Evolutionary conservation across 1,140 invertebrate genomes (phyloP), one percentile per base, ranked within the genome.

Genomic region (Bicyclus anynana): DNA sequence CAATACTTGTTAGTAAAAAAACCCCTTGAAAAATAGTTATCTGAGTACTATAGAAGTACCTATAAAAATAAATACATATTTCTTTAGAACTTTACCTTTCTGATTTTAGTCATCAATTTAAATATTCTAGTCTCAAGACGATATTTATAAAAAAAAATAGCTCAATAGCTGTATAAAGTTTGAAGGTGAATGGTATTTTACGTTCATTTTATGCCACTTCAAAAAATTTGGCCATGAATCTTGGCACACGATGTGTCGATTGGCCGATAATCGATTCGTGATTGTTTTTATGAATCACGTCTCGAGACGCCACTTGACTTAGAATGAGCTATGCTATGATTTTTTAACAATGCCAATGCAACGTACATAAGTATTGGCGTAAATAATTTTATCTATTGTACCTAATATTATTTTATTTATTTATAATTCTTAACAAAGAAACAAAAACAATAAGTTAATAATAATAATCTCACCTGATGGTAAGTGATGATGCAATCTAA

Each of bases 271-370:
- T 59, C 57, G 42, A 59, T 59, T 59, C 44, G 44, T 49, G 33
- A 59, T 59, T 59, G 50, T 59, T 59, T 47, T 47, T 59, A 47
- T 59, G 56, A 59, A 52, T 59, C 56, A 59, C 48, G 27, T 50
- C 23, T 21, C 42, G 23, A 37, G 52, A 33, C 37, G 53, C 46
- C 40, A 44, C 55, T 58, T 35, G 35, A 58, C 37, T 46, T 58
- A 21, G 20, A 38, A 58, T 16, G 16, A 10, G 37, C 14, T 5
- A 7, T 40, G 5, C 13, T 13, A n/a, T n/a, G n/a, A 12, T 35
- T 2, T 12, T 10, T 16, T 40, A 12, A 33, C 10, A 12, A 33
- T n/a, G 10, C n/a, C 10, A 12, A 10, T 10, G n/a, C 29, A 33
- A 4, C 2, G 29, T 12, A 12, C n/a, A 12, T 12, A 33, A 7